Conservation (phyloP, 2,797 vertebrate genomes). For the Cacajao melanocephalus region DNA sequence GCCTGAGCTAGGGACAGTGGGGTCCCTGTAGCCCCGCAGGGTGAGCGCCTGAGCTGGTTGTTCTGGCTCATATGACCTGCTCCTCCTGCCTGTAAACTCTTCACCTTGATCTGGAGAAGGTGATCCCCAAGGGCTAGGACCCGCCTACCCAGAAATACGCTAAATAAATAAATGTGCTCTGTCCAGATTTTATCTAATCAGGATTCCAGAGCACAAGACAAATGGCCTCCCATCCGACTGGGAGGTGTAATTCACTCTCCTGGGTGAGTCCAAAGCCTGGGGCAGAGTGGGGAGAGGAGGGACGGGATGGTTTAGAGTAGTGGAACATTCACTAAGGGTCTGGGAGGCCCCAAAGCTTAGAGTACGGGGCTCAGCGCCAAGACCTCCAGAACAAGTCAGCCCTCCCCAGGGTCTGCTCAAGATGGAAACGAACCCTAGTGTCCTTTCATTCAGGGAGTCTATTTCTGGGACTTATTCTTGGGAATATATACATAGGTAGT, state of each 20-base stretch:
- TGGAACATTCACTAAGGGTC: neutral
- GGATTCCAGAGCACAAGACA: constrained; percentile 74
- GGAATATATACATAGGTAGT: neutral
- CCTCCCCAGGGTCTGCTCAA: neutral
- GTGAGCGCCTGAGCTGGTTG: neutral
- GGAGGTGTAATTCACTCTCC: constrained; percentile 64
- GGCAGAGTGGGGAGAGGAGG: neutral
- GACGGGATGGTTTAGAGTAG: neutral
- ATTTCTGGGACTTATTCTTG: neutral
- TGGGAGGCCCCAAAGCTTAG: neutral
- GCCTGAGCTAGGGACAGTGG: neutral
- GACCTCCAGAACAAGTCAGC: neutral
- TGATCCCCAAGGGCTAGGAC: constrained; percentile 12
- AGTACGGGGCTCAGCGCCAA: neutral
- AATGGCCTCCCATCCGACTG: constrained; percentile 52
- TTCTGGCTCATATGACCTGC: neutral
- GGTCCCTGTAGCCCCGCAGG: neutral
- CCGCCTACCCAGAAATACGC: constrained; percentile 39
- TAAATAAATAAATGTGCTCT: constrained; percentile 57
- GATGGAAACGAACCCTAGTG: neutral
- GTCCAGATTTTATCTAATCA: constrained; percentile 69
- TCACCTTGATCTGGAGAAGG: neutral
- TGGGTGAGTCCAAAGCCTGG: neutral
- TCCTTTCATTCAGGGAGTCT: neutral
- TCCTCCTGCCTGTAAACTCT: constrained; percentile 35